Base-by-base conservation (phyloP, 2,113 vertebrate species). In the Carassius carassius region DNA sequence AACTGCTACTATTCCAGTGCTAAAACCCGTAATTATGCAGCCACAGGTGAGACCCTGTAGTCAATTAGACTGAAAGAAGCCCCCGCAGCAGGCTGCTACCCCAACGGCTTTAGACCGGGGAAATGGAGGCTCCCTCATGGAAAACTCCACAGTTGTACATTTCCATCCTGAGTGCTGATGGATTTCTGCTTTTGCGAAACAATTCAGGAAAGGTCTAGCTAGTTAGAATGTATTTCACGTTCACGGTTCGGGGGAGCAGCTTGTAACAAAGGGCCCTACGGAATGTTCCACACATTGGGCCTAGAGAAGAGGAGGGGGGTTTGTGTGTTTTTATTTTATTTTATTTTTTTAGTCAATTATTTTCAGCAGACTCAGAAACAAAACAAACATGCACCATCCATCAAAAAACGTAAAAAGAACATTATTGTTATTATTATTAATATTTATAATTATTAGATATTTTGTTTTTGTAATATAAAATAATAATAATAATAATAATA, bases 21-120 rank as follows among this genome's bases (percentile, higher is more conserved):
- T 91, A 91, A 92, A 94, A 92, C 90, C 90, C 90, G 90, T 92
- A 93, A 96, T 95, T 94, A 95, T 90, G 90, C 89, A 92, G 60
- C 82, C 70, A 65, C 63, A 79, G 83, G 81, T 79, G 78, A 82
- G 82, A 73, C 54, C 62, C 63, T 82, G 77, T 47, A 70, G 84
- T 84, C 78, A 35, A 51, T 82, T 78, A 41, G 54, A 63, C 44
- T 54, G n/a, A 82, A 78, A 79, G 84, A 37, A 75, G 23, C 62
- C 84, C 56, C n/a, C 70, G 29, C 23, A 51, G 65, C 47, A 56
- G 23, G 11, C 81, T 65, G 70, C 14, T 70, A 5, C 41, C 70
- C 73, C 37, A 73, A 75, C 56, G 35, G 49, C 58, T 51, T 47
- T 19, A 11, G 81, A 67, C 32, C 13, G 23, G 65, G 49, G 67